These are phyloP conservation scores for Pantherophis vulpinus DNA, from an alignment of 2,797 vertebrate genomes.

Conservation along the genomic window DNA sequence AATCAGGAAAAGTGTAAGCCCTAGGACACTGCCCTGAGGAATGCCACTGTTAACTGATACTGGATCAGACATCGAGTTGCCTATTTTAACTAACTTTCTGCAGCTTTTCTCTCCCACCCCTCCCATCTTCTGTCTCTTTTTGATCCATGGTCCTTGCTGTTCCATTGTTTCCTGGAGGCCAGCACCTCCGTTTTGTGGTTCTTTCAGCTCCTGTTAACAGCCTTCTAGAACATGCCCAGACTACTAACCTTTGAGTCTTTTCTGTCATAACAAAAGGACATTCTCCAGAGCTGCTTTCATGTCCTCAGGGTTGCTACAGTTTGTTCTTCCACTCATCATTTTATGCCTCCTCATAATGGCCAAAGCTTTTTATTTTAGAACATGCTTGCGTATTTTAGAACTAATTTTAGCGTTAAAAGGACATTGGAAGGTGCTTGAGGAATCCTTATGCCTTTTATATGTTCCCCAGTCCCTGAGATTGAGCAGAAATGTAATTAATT, in stretches of 20 bases:
- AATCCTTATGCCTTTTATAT: not conserved
- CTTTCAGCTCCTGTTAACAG: not conserved
- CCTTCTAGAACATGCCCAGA: not conserved
- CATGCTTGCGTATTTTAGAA: not conserved
- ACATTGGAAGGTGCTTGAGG: not conserved
- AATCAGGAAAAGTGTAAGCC: not conserved
- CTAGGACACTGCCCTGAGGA: not conserved
- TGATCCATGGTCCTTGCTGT: not conserved
- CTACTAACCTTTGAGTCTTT: constrained; percentile 7
- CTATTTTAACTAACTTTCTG: not conserved
- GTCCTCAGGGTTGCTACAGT: not conserved
- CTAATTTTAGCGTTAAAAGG: not conserved
- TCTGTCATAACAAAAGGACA: not conserved
- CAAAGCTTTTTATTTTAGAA: not conserved
- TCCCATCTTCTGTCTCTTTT: too few species aligned
- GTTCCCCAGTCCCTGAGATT: not conserved
- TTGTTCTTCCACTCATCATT: constrained; percentile 3
- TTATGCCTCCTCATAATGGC: constrained; percentile 8
- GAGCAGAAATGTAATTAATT: not conserved
- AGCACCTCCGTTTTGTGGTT: not conserved
- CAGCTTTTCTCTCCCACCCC: not conserved
- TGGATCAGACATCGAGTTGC: not conserved
- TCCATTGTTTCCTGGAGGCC: not conserved
- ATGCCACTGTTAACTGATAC: not conserved
- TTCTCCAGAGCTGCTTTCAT: not conserved